Evolutionary conservation across 2,113 vertebrate species (phyloP), one percentile per base, ranked within the genome.

Genomic region (Macrotus californicus): DNA sequence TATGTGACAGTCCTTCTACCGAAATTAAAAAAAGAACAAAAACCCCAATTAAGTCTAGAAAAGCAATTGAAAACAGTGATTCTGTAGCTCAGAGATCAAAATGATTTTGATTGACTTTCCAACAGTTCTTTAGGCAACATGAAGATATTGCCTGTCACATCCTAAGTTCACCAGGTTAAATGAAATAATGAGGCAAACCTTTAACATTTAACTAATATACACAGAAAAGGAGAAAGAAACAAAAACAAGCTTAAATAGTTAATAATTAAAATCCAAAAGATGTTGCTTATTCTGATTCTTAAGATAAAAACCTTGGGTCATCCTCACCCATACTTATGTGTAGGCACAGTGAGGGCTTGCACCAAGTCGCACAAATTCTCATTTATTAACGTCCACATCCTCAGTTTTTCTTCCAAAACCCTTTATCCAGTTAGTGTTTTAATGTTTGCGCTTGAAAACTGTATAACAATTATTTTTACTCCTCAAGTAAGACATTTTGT

Each of bases 61-160:
- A 93, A 61, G 34, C 86, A 76, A 67, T 80, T 96, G 69, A 92
- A 75, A 95, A 56, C 16, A 64, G 15, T 82, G 19, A 79, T 66
- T 94, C n/a, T 67, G 12, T 56, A 73, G 43, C 13, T 52, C 73
- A 80, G n/a, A 75, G 19, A 80, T 16, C 11, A 91, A 82, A 82
- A 61, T 5, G 3, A n/a, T 48, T 52, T 50, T 59, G 43, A 69
- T 18, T 34, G 61, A 61, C 48, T 43, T 92, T 66, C 48, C 31
- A 93, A 61, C 43, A 39, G 24, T 22, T 50, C 56, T 82, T 59
- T 43, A 61, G 75, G n/a, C 26, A 81, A 73, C 31, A 87, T 80
- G 14, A 89, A 93, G 26, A 56, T 24, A 67, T 9, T 66, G 14
- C 22, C 29, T 39, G 64, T 73, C 41, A 75, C 29, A 48, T n/a